Evolutionary conservation across 37 sponge, comb jelly and placozoan species (phyloP), one percentile per base, ranked within the genome.

Genomic region (Agelas oroides): DNA sequence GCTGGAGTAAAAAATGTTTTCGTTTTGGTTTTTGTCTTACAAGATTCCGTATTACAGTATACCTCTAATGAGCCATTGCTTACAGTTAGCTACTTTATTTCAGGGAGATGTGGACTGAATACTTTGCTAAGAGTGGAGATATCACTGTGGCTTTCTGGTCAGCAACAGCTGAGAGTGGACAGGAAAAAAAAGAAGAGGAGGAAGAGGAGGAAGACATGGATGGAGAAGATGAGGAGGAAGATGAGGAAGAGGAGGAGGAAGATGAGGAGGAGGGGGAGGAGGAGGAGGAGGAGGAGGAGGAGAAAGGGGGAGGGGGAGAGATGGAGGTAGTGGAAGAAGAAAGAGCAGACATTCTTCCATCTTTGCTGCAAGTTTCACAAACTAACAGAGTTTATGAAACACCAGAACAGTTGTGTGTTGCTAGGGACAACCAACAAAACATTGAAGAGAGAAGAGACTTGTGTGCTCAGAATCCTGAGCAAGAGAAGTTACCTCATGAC

Each of bases 81-180:
- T n/a, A n/a, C n/a, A n/a, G n/a, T n/a, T n/a, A n/a, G n/a, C n/a
- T n/a, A n/a, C n/a, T n/a, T n/a, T n/a, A n/a, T 46, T 78, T 0
- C 65, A 93, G 94, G 74, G 23, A 25, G 60, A 38, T 24, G 1
- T 93, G 94, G 94, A 24, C 78, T 0, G 79, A 93, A 24, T 93
- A 93, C 61, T 89, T 93, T 52, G 30, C 25, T n/a, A 34, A 5
- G 35, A 52, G 58, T 15, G 25, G 66, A 21, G 39, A 73, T 21
- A 27, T 84, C 3, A 57, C 65, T 2, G 79, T 77, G 15, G 92
- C 89, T 2, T 92, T 92, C 69, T 92, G 92, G 92, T 92, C 92
- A 35, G 92, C 92, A 21, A 37, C 35, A 2, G 40, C 15, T 13
- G 81, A 59, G 46, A 30, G 53, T 0, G 87, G 72, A 36, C 46